These are phyloP conservation scores for Mactra quadrangularis DNA, from an alignment of 1,140 invertebrate species.

Conservation along the genomic window DNA sequence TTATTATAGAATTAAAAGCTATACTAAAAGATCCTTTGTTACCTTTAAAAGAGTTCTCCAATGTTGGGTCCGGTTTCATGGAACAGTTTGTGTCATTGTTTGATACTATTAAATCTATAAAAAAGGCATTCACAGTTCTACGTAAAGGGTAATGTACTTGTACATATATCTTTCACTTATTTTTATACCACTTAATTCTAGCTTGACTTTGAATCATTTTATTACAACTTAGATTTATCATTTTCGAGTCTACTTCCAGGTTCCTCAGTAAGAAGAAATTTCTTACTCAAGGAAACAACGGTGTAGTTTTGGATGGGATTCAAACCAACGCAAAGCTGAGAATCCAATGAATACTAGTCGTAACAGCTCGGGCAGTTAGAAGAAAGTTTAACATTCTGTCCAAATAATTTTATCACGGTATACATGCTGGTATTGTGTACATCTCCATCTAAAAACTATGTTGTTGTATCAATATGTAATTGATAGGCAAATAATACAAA, in stretches of 20 bases:
- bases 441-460: background rate
- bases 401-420: too few relatives aligned
- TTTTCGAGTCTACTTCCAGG: background rate
- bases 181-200: too few relatives aligned
- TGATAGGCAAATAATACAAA: background rate
- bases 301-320: too few relatives aligned
- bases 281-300: background rate
- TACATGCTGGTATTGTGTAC: background rate
- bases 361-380: too few relatives aligned
- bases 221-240: too few relatives aligned
- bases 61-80: conserved; percentile 15
- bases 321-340: too few relatives aligned
- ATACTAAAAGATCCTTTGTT: background rate
- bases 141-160: conserved; percentile 28
- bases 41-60: background rate
- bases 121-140: conserved; percentile 10
- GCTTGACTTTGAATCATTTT: too few relatives aligned
- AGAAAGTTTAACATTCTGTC: too few relatives aligned
- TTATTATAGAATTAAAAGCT: background rate
- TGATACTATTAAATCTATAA: conserved; percentile 1
- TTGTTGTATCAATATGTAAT: background rate
- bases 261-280: background rate
- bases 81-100: conserved; percentile 25
- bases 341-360: too few relatives aligned
- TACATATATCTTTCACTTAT: too few relatives aligned